These are phyloP conservation scores for Cynocephalus volans DNA, from an alignment of 2,113 vertebrate species.

Conservation along the genomic window DNA sequence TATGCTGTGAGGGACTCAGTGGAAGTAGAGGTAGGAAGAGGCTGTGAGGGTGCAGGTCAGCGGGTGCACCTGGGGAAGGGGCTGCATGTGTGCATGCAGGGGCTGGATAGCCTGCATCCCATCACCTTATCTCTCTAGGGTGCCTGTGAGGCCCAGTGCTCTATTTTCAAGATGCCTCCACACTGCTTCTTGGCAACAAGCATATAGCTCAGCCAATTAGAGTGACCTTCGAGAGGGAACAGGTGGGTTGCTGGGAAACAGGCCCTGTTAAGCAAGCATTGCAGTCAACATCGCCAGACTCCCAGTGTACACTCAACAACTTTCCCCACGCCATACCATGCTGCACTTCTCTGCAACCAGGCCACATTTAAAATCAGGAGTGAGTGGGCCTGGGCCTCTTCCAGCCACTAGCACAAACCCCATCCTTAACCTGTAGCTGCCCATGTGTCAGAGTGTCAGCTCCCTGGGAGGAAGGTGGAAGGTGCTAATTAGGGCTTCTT, in stretches of 20 bases:
- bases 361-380: neutral
- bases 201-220: slow-evolving; percentile 68
- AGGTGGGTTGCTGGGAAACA: slow-evolving; percentile 76
- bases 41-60: fast-evolving
- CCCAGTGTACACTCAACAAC: neutral
- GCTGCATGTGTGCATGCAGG: fast-evolving
- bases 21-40: neutral
- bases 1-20: neutral
- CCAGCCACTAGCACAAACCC: neutral
- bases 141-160: slow-evolving; percentile 29
- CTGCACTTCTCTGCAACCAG: neutral
- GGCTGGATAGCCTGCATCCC: fast-evolving
- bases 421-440: neutral
- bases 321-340: neutral
- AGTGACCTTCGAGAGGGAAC: slow-evolving; percentile 77
- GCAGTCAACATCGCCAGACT: slow-evolving; percentile 74
- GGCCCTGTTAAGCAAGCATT: slow-evolving; percentile 38
- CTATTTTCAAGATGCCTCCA: slow-evolving; percentile 81
- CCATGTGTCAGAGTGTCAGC: neutral
- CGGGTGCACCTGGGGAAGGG: neutral
- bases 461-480: neutral
- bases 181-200: slow-evolving; percentile 83
- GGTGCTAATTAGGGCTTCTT: neutral
- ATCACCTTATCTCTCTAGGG: neutral
- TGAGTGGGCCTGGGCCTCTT: neutral